Base-by-base conservation (phyloP, 1,140 invertebrate genomes). In the Portunus trituberculatus region DNA sequence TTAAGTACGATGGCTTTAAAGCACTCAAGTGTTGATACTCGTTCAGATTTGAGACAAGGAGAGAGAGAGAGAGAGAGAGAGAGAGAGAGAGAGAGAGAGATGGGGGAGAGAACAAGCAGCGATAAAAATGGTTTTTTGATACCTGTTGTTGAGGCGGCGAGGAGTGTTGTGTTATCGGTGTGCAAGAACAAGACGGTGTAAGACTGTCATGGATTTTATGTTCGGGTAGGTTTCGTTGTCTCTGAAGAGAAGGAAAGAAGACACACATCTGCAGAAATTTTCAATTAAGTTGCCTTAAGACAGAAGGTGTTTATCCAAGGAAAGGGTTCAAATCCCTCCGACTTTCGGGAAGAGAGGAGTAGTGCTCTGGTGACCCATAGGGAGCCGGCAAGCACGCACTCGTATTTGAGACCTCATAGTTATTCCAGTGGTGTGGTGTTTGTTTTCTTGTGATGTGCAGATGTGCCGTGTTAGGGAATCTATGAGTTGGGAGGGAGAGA, bases 1-100 rank as follows among this genome's bases (percentile, higher is more conserved):
- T 88, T 88, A 88, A 88, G 86, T 76, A 76, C n/a, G 67, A 76
- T 76, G 67, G 67, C 6, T 76, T 25, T 76, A 76, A 76, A 20
- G 25, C 67, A 76, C 0, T 59, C 52, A 76, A n/a, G 67, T 8
- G 12, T 76, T 76, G 67, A 25, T n/a, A n/a, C 6, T 12, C 25
- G n/a, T 76, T n/a, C 67, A 76, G 4, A 76, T 76, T n/a, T n/a
- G 16, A n/a, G 67, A 76, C 20, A 76, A 25, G n/a, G 20, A 76
- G 67, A 76, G 20, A 76, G 25, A 59, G 52, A 59, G 52, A 59
- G 52, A 59, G 52, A 59, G 52, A 59, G 52, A 20, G 39, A 39
- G 52, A 59, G 52, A 59, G 52, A 59, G 52, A 59, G 52, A 59
- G 52, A 76, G 20, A 76, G 67, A n/a, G 67, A 76, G 16, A 76